Percentiles rank a stretch among this genome's conserved stretches.
Conservation (phyloP, 2,888 invertebrate genomes). For the Plagodis dolabraria region DNA sequence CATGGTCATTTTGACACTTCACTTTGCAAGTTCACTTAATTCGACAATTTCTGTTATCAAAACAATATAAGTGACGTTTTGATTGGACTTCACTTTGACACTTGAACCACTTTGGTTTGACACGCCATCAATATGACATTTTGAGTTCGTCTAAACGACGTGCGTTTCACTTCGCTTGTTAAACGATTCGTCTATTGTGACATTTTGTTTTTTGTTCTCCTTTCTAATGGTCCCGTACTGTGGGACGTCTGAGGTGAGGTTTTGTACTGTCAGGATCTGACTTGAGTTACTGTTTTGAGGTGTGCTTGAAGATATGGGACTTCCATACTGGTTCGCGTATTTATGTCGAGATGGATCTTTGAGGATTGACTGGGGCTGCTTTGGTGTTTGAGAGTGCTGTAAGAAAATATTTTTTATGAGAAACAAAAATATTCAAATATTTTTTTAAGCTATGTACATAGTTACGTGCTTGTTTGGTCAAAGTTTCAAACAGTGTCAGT, state of each 20-base stretch:
- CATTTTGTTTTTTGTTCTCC: slow-evolving; percentile 79
- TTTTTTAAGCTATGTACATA: too few species aligned
- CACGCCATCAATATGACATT: slow-evolving; percentile 25
- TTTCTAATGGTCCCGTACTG: slow-evolving; percentile 82
- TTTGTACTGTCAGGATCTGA: slow-evolving; percentile 86
- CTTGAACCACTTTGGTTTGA: background rate
- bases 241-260: slow-evolving; percentile 77
- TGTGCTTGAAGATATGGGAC: slow-evolving; percentile 73
- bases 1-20: slow-evolving; percentile 32
- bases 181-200: slow-evolving; percentile 77
- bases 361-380: slow-evolving; percentile 86
- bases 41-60: background rate
- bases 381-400: slow-evolving; percentile 77
- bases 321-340: slow-evolving; percentile 82
- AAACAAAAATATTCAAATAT: too few species aligned
- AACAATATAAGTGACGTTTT: background rate
- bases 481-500: too few species aligned
- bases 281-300: slow-evolving; percentile 73
- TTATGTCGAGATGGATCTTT: slow-evolving; percentile 87
- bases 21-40: slow-evolving; percentile 13
- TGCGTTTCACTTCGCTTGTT: slow-evolving; percentile 78
- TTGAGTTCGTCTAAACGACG: slow-evolving; percentile 58
- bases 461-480: too few species aligned
- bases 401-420: slow-evolving; percentile 46
- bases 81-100: slow-evolving; percentile 1